Evolutionary conservation across 2,888 invertebrate genomes (phyloP).

Genomic region (Ectemnius lituratus): DNA sequence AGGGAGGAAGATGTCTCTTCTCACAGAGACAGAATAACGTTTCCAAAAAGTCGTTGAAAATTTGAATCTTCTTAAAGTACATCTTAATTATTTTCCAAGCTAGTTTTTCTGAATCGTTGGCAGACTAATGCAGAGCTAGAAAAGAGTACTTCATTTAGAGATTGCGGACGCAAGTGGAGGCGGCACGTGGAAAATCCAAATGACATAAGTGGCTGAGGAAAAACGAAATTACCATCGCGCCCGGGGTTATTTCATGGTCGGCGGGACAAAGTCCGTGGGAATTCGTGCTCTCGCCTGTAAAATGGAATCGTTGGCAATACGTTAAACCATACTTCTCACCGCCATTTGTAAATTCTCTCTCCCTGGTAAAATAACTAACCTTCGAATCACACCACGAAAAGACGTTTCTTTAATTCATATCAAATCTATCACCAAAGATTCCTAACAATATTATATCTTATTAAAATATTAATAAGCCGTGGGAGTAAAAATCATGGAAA

Average conservation of each 20-base stretch:
- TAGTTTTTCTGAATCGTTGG: background rate
- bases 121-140: background rate
- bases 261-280: constrained; percentile 2
- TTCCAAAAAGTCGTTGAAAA: no score
- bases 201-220: background rate
- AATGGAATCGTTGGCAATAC: background rate
- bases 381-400: no score
- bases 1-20: background rate
- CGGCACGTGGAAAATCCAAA: constrained; percentile 6
- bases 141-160: background rate
- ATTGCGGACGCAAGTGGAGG: background rate
- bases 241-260: background rate
- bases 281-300: background rate
- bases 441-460: constrained; percentile 20
- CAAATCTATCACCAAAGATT: background rate
- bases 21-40: no score
- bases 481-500: no score
- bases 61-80: no score
- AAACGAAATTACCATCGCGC: constrained; percentile 1
- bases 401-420: no score
- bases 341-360: no score
- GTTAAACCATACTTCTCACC: background rate
- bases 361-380: no score
- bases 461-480: background rate
- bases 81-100: no score